Base-by-base conservation (phyloP, 2,113 vertebrate species). In the Leucoraja erinaceus region DNA sequence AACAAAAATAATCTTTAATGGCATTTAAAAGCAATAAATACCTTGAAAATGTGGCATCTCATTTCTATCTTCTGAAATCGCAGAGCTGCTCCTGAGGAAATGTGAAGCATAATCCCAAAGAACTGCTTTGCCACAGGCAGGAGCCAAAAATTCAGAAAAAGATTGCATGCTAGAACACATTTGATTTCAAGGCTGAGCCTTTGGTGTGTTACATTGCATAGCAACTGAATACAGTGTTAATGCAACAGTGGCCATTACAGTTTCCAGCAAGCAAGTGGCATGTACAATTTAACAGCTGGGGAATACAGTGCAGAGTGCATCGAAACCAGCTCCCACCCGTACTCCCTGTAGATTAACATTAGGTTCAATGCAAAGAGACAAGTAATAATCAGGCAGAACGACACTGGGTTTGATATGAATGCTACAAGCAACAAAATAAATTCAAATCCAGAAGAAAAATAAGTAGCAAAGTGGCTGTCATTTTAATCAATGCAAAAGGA, bases 261-360 rank as follows among this genome's bases (percentile, higher is more conserved):
- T 33, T 63, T 88, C 14, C 83, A 31, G 83, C 83, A 88, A 88
- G 59, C 56, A 66, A 31, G 8, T 66, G 83, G 59, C 83, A n/a
- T 88, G 83, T 63, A 88, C 83, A 66, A 88, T 88, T 88, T 88
- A 88, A 88, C 59, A 88, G 59, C 59, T n/a, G n/a, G 83, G 81
- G 59, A 63, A 88, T 63, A 88, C 12, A 20, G 83, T 88, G 31
- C 38, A 63, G n/a, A 88, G 83, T 88, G 83, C 59, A 63, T 5
- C 14, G n/a, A n/a, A 63, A 56, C 56, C 61, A 88, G n/a, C 28
- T 63, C 14, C 59, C 83, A 31, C n/a, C 59, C 83, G n/a, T 88
- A 18, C n/a, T 33, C 83, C n/a, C 59, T 7, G 28, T 25, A 63
- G 83, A 66, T 61, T 63, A 18, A 14, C 28, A 88, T 88, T 63